Percentiles rank a stretch among this genome's conserved stretches.
These are phyloP conservation scores for Esox masquinongy DNA, from an alignment of 2,797 vertebrate species.

Conservation along the genomic window DNA sequence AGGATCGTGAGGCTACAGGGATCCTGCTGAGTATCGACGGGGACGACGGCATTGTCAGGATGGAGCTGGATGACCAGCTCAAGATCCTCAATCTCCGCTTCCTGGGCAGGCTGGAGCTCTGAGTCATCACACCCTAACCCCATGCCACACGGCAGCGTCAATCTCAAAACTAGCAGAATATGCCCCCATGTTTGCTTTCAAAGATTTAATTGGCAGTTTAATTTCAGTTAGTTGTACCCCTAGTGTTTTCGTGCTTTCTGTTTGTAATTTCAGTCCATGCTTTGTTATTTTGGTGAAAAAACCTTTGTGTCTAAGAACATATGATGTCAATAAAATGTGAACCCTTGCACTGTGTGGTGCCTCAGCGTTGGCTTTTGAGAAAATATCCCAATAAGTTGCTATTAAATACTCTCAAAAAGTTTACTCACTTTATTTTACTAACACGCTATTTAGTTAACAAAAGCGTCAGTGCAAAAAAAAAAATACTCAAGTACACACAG, in stretches of 20 bases:
- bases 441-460: neutral
- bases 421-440: neutral
- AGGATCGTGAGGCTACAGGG: slow-evolving; percentile 89
- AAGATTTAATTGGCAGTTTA: neutral
- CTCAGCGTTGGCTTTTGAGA: neutral
- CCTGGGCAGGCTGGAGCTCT: slow-evolving; percentile 88
- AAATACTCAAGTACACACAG: neutral
- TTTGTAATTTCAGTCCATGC: slow-evolving; percentile 41
- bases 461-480: neutral
- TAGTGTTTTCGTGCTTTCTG: slow-evolving; percentile 53
- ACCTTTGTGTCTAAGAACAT: slow-evolving; percentile 25
- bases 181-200: neutral
- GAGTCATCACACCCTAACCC: slow-evolving; percentile 32
- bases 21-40: slow-evolving; percentile 90
- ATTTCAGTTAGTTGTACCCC: slow-evolving; percentile 20
- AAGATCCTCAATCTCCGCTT: slow-evolving; percentile 95
- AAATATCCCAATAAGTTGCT: neutral
- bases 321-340: slow-evolving; percentile 70
- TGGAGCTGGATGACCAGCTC: slow-evolving; percentile 90
- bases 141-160: neutral
- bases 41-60: slow-evolving; percentile 91
- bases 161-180: neutral
- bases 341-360: neutral
- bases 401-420: neutral
- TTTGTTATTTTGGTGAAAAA: slow-evolving; percentile 24